phyloP scores from a whole-genome alignment of 1,140 invertebrate species.

The Zaprionus ghesquierei region DNA sequence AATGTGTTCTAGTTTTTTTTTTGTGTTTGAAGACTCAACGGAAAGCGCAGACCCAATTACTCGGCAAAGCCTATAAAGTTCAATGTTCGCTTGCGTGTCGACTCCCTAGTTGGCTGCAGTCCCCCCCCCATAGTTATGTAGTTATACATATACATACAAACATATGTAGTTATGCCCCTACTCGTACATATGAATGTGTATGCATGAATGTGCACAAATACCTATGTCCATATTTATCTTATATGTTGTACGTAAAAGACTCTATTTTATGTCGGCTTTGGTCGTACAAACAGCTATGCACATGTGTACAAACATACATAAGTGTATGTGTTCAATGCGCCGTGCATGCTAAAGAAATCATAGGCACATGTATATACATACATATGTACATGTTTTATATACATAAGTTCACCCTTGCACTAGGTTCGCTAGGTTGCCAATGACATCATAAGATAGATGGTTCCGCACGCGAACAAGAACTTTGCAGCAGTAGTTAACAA shows the following conservation, averaged over 20 bases:
- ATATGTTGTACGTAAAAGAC: background rate
- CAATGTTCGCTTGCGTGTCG: constrained; percentile 29
- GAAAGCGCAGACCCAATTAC: background rate
- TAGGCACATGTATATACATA: background rate
- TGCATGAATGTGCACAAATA: constrained; percentile 1
- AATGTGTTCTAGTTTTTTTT: background rate
- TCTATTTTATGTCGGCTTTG: background rate
- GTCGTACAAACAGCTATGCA: background rate
- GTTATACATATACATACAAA: background rate
- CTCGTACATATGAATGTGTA: background rate
- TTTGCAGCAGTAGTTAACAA: background rate
- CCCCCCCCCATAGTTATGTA: background rate
- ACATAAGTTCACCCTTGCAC: background rate
- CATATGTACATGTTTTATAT: background rate
- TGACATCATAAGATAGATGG: constrained; percentile 1
- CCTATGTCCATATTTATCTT: background rate
- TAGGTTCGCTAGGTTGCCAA: background rate
- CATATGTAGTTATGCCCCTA: background rate
- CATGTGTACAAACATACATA: background rate
- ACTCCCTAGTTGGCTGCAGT: constrained; percentile 13
- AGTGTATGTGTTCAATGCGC: background rate
- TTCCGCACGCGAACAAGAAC: background rate
- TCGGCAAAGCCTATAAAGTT: constrained; percentile 25
- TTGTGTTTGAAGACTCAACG: background rate
- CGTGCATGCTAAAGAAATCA: background rate